These are phyloP conservation scores for Leptobrachium ailaonicum DNA, from an alignment of 2,113 vertebrate genomes.

Conservation along the genomic window DNA sequence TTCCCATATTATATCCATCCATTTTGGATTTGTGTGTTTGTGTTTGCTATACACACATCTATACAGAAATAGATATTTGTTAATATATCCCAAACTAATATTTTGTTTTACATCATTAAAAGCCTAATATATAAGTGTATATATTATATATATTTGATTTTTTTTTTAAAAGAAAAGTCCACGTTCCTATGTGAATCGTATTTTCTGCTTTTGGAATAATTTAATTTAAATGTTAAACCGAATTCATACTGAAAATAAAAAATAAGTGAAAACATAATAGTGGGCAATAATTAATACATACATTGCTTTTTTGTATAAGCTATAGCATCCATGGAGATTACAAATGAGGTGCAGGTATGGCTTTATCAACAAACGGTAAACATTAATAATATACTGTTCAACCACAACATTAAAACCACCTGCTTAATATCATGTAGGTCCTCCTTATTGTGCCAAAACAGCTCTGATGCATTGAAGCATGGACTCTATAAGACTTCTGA, in stretches of 20 bases:
- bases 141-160: conserved; percentile 40
- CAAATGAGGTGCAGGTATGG: too few relatives aligned
- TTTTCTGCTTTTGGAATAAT: conserved; percentile 16
- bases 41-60: neutral
- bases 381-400: too few relatives aligned
- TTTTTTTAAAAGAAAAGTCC: conserved; percentile 16
- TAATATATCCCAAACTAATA: neutral
- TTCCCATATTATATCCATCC: neutral
- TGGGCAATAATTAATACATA: too few relatives aligned
- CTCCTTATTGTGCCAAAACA: too few relatives aligned
- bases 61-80: conserved; percentile 10
- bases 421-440: too few relatives aligned
- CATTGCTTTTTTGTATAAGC: too few relatives aligned
- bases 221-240: conserved; percentile 37
- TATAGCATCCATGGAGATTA: too few relatives aligned
- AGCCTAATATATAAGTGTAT: conserved; percentile 44
- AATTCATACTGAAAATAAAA: conserved; percentile 32
- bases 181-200: conserved; percentile 18
- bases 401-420: too few relatives aligned
- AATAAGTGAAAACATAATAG: neutral
- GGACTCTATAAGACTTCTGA: too few relatives aligned
- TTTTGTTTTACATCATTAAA: conserved; percentile 9
- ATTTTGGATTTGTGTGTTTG: neutral
- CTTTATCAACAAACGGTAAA: too few relatives aligned
- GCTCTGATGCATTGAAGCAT: too few relatives aligned